phyloP scores from a whole-genome alignment of 2,888 invertebrate genomes.

The Acholoe squamosa region DNA sequence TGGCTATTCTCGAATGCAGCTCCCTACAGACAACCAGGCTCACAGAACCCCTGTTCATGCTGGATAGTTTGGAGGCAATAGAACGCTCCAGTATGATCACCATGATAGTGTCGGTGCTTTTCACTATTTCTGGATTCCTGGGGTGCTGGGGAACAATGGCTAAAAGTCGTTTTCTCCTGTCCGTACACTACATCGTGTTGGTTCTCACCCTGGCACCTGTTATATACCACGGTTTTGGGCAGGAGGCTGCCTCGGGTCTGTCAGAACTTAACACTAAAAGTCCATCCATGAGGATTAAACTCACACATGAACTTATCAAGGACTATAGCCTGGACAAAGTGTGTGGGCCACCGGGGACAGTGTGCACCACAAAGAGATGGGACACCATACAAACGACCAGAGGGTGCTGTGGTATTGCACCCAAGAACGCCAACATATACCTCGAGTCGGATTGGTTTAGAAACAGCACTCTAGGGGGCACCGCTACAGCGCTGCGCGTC shows the following conservation, averaged over 20 bases:
- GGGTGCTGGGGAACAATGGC: constrained; percentile 26
- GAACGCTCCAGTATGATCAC: constrained; percentile 5
- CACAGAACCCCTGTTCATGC: neutral
- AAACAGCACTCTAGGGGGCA: neutral
- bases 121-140: neutral
- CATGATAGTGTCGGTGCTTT: neutral
- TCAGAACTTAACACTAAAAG: neutral
- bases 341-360: neutral
- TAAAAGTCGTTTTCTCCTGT: neutral
- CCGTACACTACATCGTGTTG: neutral
- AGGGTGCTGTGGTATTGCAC: neutral
- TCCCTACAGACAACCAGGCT: neutral
- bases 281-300: neutral
- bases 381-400: neutral
- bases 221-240: constrained; percentile 36
- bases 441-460: neutral
- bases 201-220: neutral
- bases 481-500: neutral
- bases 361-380: constrained; percentile 10
- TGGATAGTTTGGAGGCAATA: neutral
- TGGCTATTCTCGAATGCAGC: neutral
- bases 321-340: constrained; percentile 22
- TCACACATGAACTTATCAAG: neutral
- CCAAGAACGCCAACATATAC: neutral
- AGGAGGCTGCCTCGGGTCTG: neutral